Evolutionary conservation across 2,888 invertebrate species (phyloP).

Genomic region (Lepidocyrtinus sp.): DNA sequence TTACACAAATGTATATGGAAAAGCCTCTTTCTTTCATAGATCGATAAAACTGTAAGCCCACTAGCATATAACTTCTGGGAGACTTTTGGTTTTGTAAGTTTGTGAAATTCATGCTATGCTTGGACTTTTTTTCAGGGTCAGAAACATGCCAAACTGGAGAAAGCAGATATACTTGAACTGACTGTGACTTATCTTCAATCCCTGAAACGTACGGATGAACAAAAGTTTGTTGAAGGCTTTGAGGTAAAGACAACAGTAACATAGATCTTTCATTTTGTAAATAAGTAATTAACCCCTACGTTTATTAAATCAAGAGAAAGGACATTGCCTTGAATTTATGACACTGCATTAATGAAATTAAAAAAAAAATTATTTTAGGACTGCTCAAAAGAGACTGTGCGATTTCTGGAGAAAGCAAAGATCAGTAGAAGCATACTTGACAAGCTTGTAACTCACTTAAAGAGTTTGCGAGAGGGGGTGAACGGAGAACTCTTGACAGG

Average conservation of each 20-base stretch:
- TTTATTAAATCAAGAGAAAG: neutral
- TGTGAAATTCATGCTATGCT: neutral
- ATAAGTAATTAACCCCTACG: neutral
- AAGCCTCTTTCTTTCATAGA: neutral
- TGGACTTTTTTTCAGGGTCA: slow-evolving; percentile 58
- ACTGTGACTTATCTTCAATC: slow-evolving; percentile 61
- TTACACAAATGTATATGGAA: slow-evolving; percentile 3
- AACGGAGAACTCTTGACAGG: slow-evolving; percentile 42
- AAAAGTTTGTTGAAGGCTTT: slow-evolving; percentile 65
- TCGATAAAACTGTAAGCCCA: too few species aligned
- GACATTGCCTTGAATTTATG: neutral
- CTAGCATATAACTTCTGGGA: neutral
- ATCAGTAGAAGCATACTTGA: slow-evolving; percentile 57
- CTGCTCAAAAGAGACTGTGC: slow-evolving; percentile 61
- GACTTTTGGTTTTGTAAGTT: neutral
- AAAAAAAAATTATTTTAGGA: slow-evolving; percentile 48
- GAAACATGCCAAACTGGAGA: slow-evolving; percentile 64
- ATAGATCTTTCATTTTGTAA: neutral
- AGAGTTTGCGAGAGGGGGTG: slow-evolving; percentile 44
- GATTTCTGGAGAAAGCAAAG: slow-evolving; percentile 64
- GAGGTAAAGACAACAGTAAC: slow-evolving; percentile 51
- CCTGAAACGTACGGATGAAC: slow-evolving; percentile 62
- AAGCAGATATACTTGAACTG: slow-evolving; percentile 63
- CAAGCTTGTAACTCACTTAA: slow-evolving; percentile 62
- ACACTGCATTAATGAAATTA: neutral